Evolutionary conservation across 2,888 invertebrate genomes (phyloP), one percentile per base, ranked within the genome.

Genomic region (Morpho deidamia): DNA sequence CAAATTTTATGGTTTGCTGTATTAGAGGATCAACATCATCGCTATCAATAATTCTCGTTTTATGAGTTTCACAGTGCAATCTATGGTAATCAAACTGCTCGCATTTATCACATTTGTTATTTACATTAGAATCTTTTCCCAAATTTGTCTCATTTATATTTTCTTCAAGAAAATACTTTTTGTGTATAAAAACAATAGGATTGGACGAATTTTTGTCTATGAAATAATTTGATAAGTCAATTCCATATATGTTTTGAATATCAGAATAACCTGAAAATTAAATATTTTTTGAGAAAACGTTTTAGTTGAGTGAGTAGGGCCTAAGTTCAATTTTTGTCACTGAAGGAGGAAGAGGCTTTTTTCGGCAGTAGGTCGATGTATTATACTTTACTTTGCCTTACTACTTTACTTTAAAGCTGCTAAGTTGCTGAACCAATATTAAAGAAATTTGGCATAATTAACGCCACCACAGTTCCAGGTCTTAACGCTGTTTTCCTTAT

Each of bases 181-280:
- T 87, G 53, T 88, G 88, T 23, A 82, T 68, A 53, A 75, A 88
- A 39, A 81, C 72, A 33, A 81, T 70, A 1, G 83, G 80, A 62
- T 85, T 83, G 48, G 64, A 72, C 34, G 78, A 78, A 14, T 72
- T 71, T 58, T 72, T 67, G 33, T 64, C 64, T 8, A 59, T 34
- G 4, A 57, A 45, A 51, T 64, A 64, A 37, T 62, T 58, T 10
- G 60, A 59, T 42, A 62, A 50, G 42, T 58, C 51, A 56, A 61
- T 59, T 56, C 59, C 61, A 11, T 11, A 7, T 7, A 52, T 42
- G 11, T 1, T 11, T 46, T 49, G 10, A 34, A 51, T 11, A 3
- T 44, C 33, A 8, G 56, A 38, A 37, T 46, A 46, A 3, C 23
- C 56, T 59, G 49, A 8, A 54, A 54, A 38, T n/a, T 7, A 45